Evolutionary conservation across 2,797 vertebrate species (phyloP).

Genomic region (Loris lydekkerianus): DNA sequence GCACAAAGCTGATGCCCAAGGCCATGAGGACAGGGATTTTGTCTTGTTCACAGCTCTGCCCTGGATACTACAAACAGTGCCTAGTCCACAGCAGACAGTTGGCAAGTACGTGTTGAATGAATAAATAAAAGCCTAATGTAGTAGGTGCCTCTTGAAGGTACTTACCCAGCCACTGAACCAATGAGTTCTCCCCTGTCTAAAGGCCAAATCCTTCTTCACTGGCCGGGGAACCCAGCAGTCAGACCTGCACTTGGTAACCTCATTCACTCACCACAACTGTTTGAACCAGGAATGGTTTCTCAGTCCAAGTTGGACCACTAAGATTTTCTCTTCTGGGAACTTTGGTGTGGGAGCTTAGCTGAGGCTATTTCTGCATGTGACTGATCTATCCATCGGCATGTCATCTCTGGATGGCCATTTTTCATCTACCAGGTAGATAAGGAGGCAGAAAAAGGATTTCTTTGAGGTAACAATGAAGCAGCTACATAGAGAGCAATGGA

Average conservation of each 20-base stretch:
- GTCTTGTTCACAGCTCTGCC: background rate
- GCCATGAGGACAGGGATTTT: background rate
- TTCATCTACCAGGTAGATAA: background rate
- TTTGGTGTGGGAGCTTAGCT: background rate
- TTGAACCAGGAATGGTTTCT: background rate
- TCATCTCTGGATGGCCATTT: background rate
- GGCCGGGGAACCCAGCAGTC: background rate
- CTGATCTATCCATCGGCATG: background rate
- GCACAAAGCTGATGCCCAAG: background rate
- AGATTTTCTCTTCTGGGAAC: background rate
- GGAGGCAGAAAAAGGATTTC: background rate
- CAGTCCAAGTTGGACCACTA: background rate
- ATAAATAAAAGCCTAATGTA: background rate
- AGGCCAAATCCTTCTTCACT: background rate
- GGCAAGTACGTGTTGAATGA: background rate
- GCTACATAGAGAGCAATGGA: background rate
- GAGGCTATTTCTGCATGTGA: background rate
- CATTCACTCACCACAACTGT: background rate
- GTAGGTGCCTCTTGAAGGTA: background rate
- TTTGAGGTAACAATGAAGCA: background rate
- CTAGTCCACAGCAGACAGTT: background rate
- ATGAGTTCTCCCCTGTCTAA: background rate
- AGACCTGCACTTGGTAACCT: background rate
- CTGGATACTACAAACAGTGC: background rate
- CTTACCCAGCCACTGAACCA: background rate